A percentile compares a stretch with the other conserved stretches of the same genome.
These are phyloP conservation scores for Esox lucius DNA, from an alignment of 2,797 vertebrate species.

Conservation along the genomic window DNA sequence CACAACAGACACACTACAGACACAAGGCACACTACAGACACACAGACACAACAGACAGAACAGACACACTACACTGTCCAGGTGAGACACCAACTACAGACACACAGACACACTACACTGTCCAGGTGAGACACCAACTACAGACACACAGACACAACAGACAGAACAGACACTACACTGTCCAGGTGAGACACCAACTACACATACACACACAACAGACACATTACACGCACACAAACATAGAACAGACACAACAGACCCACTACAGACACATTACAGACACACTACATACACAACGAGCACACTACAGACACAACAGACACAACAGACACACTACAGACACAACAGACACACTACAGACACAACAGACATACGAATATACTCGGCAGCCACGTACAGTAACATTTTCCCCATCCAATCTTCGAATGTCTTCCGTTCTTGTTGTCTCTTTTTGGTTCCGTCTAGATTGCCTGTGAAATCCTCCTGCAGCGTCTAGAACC, in stretches of 20 bases:
- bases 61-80: slow-evolving; percentile 55
- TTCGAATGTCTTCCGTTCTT: background rate
- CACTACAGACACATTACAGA: background rate
- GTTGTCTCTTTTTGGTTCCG: background rate
- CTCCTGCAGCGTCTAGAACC: slow-evolving; percentile 84
- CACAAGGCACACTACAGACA: background rate
- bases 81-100: slow-evolving; percentile 57
- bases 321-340: background rate
- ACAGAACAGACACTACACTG: slow-evolving; percentile 40
- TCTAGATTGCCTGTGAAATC: slow-evolving; percentile 83
- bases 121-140: slow-evolving; percentile 68
- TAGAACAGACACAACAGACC: background rate
- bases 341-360: background rate
- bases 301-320: background rate
- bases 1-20: slow-evolving; percentile 32
- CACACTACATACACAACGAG: background rate
- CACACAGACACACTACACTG: slow-evolving; percentile 29
- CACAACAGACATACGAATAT: background rate
- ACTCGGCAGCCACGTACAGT: background rate
- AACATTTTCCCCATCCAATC: background rate
- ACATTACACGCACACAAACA: background rate
- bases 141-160: no score
- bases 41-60: no score
- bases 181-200: slow-evolving; percentile 68
- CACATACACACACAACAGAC: no score